Evolutionary conservation across 2,888 invertebrate genomes (phyloP).

Genomic region (Drosophila mimetica): DNA sequence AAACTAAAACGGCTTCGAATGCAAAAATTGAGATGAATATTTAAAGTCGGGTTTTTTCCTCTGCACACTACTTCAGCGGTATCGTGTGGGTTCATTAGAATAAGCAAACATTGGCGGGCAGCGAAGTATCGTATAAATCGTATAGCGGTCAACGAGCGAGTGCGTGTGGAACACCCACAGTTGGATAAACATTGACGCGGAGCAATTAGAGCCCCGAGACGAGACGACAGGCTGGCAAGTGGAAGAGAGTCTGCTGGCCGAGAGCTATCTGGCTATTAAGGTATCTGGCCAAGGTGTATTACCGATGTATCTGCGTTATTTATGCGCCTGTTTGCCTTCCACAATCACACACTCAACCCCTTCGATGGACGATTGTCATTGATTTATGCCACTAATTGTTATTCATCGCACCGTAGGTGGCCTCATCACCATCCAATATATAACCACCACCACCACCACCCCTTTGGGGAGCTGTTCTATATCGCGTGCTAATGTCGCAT

Average conservation of each 20-base stretch:
- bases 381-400: slow-evolving; percentile 74
- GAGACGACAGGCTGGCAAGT: slow-evolving; percentile 53
- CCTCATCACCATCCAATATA: slow-evolving; percentile 24
- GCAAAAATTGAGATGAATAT: not conserved
- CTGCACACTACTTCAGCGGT: not conserved
- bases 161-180: slow-evolving; percentile 74
- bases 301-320: slow-evolving; percentile 49
- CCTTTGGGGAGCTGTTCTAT: slow-evolving; percentile 55
- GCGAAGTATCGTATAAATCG: slow-evolving; percentile 35
- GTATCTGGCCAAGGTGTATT: slow-evolving; percentile 9
- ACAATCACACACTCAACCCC: slow-evolving; percentile 39
- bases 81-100: slow-evolving; percentile 65
- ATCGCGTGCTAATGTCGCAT: slow-evolving; percentile 68
- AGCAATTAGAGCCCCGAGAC: slow-evolving; percentile 68
- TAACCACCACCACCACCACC: slow-evolving; percentile 15
- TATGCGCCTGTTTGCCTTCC: slow-evolving; percentile 67
- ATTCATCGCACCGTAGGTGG: slow-evolving; percentile 75
- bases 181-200: slow-evolving; percentile 68
- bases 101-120: slow-evolving; percentile 56
- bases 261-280: not conserved
- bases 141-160: slow-evolving; percentile 65
- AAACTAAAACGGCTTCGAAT: not conserved
- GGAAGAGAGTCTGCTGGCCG: slow-evolving; percentile 24
- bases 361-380: slow-evolving; percentile 60
- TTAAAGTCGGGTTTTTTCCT: not conserved